Percentiles rank a stretch among this genome's conserved stretches.
Evolutionary conservation across 2,797 vertebrate species (phyloP).

Genomic region (Melanotaenia maccullochi): DNA sequence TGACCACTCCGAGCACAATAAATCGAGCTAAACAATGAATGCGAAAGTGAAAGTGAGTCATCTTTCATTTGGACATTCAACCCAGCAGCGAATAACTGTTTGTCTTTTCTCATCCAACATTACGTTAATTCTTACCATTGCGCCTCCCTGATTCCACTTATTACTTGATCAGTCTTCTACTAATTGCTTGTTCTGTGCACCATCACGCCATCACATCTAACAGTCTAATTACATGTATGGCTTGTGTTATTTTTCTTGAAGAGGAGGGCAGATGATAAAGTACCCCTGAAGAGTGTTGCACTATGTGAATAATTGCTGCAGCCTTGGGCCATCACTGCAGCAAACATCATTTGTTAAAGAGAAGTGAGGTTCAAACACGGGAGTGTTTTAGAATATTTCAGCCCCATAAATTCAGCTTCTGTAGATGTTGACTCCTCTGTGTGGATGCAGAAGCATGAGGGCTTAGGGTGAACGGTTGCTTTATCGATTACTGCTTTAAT

Average conservation of each 20-base stretch:
- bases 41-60: neutral
- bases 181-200: slow-evolving; percentile 59
- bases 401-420: slow-evolving; percentile 7
- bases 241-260: slow-evolving; percentile 51
- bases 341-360: slow-evolving; percentile 38
- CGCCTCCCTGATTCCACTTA: slow-evolving; percentile 28
- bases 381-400: slow-evolving; percentile 25
- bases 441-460: slow-evolving; percentile 17
- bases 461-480: slow-evolving; percentile 38
- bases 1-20: neutral
- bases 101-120: slow-evolving; percentile 1
- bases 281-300: slow-evolving; percentile 17
- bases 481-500: slow-evolving; percentile 74
- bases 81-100: neutral
- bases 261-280: slow-evolving; percentile 55
- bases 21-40: neutral
- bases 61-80: neutral
- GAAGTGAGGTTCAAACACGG: neutral
- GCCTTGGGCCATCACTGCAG: slow-evolving; percentile 29
- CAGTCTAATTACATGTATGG: slow-evolving; percentile 56
- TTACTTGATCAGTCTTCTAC: slow-evolving; percentile 46
- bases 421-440: slow-evolving; percentile 23
- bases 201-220: slow-evolving; percentile 55
- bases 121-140: slow-evolving; percentile 31
- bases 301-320: slow-evolving; percentile 38